Evolutionary conservation across 2,888 invertebrate genomes (phyloP).

Genomic region (Leptarthrus brevirostris): DNA sequence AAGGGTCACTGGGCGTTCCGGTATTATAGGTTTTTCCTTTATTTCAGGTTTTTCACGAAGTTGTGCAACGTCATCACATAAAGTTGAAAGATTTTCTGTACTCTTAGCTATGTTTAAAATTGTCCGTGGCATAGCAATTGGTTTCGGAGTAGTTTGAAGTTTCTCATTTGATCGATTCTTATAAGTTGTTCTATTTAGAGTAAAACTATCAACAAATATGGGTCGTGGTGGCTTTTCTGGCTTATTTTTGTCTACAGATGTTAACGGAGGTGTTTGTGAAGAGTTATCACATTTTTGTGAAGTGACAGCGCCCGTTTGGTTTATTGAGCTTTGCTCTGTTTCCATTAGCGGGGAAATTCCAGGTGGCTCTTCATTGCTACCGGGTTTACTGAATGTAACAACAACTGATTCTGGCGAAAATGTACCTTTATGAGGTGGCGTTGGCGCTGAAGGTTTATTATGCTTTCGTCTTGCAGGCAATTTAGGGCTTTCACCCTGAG

Average conservation of each 20-base stretch:
- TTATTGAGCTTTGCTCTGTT: background rate
- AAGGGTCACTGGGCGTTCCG: constrained; percentile 70
- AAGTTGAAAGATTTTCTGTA: constrained; percentile 56
- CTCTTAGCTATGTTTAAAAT: constrained; percentile 58
- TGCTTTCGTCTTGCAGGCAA: constrained; percentile 78
- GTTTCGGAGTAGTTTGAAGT: constrained; percentile 58
- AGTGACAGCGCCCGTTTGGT: constrained; percentile 49
- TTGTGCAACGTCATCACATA: constrained; percentile 57
- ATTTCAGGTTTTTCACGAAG: constrained; percentile 63
- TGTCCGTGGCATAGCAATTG: constrained; percentile 69
- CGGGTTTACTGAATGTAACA: background rate
- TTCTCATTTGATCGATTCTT: constrained; percentile 54
- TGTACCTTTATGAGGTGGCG: constrained; percentile 69
- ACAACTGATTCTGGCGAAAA: background rate
- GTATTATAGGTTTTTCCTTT: constrained; percentile 80
- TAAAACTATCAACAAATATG: constrained; percentile 59
- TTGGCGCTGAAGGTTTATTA: constrained; percentile 80
- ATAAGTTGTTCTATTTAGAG: constrained; percentile 56
- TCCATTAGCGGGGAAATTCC: background rate
- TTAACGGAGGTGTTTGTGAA: constrained; percentile 55
- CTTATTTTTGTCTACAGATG: constrained; percentile 62
- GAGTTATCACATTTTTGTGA: constrained; percentile 56
- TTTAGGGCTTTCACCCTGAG: constrained; percentile 79
- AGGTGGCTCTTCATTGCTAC: background rate
- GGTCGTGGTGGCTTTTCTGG: constrained; percentile 77